A percentile compares a stretch with the other conserved stretches of the same genome.
Conservation (phyloP, 64 coral and sea anemone species). For the Actinia tenebrosa region DNA sequence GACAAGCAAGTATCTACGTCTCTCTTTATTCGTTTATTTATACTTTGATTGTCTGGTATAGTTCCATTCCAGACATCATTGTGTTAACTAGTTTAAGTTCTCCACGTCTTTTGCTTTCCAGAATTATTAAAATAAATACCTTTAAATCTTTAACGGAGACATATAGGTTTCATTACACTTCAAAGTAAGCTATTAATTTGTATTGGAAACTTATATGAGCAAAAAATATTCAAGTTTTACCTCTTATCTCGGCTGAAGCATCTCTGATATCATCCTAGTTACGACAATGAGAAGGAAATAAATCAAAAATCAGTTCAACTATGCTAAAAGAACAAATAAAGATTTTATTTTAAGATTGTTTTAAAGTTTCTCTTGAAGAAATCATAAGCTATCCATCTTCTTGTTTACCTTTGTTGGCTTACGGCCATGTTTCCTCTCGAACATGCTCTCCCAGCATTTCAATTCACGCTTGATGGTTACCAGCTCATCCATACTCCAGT, state of each 20-base stretch:
- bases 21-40: too few species aligned
- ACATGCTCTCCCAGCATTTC: slow-evolving; percentile 97
- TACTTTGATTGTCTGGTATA: too few species aligned
- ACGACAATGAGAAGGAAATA: not conserved
- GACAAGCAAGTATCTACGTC: too few species aligned
- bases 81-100: too few species aligned
- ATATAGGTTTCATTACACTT: too few species aligned
- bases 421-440: slow-evolving; percentile 87
- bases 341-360: not conserved
- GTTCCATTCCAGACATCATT: too few species aligned
- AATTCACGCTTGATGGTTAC: slow-evolving; percentile 70
- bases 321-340: not conserved
- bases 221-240: slow-evolving; percentile 17
- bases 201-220: too few species aligned
- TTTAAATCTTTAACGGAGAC: too few species aligned
- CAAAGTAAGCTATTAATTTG: too few species aligned
- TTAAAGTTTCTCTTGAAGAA: not conserved
- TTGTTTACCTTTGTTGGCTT: slow-evolving; percentile 72
- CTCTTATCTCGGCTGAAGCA: slow-evolving; percentile 90
- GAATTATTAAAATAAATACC: too few species aligned
- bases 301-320: not conserved
- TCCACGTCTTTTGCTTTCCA: too few species aligned
- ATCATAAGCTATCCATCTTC: not conserved
- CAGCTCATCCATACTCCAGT: slow-evolving; percentile 59
- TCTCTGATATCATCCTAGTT: slow-evolving; percentile 78